Percentiles rank a stretch among this genome's conserved stretches.
These are phyloP conservation scores for Aphelocoma californica DNA, from an alignment of 2,797 vertebrate species.

Conservation along the genomic window DNA sequence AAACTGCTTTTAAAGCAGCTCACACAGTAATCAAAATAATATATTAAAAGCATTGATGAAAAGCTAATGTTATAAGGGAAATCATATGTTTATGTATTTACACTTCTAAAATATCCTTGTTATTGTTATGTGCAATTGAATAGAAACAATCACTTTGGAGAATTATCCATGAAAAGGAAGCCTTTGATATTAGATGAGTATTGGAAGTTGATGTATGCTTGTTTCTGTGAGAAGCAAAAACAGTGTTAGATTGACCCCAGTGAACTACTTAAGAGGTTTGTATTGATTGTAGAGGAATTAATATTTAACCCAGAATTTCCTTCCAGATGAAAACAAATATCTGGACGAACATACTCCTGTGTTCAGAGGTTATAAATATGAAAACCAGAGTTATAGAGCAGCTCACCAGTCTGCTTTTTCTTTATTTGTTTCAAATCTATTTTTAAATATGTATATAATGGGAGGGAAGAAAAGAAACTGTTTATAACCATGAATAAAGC, in stretches of 20 bases:
- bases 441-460: slow-evolving; percentile 13
- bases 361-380: slow-evolving; percentile 54
- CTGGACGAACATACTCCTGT: slow-evolving; percentile 38
- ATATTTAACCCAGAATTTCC: slow-evolving; percentile 44
- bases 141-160: slow-evolving; percentile 57
- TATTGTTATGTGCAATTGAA: slow-evolving; percentile 7
- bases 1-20: slow-evolving; percentile 58
- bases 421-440: slow-evolving; percentile 43
- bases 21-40: slow-evolving; percentile 40
- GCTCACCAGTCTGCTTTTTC: slow-evolving; percentile 31
- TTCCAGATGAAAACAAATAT: slow-evolving; percentile 61
- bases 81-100: slow-evolving; percentile 24
- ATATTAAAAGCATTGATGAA: slow-evolving; percentile 52
- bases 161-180: slow-evolving; percentile 49
- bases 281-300: slow-evolving; percentile 8
- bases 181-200: slow-evolving; percentile 62
- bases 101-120: not conserved
- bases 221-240: slow-evolving; percentile 61
- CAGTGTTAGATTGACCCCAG: not conserved
- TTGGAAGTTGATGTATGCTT: slow-evolving; percentile 39
- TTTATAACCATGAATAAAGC: not conserved
- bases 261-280: slow-evolving; percentile 8
- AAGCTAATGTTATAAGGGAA: slow-evolving; percentile 21
- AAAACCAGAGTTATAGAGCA: slow-evolving; percentile 52
- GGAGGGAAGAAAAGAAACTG: not conserved